These are phyloP conservation scores for Horisme vitalbata DNA, from an alignment of 2,888 invertebrate genomes.

Conservation along the genomic window DNA sequence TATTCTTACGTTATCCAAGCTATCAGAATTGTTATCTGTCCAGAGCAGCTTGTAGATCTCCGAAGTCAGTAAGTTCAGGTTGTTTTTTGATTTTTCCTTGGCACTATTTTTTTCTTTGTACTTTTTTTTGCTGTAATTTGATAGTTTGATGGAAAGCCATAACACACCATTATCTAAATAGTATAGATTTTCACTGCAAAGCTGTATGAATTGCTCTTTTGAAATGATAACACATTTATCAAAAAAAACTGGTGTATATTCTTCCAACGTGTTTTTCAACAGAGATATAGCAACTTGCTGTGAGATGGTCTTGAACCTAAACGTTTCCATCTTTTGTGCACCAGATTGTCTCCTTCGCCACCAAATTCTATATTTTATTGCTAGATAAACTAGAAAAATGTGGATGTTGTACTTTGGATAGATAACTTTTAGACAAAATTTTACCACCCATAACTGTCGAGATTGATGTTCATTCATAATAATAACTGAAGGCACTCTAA, in stretches of 20 bases:
- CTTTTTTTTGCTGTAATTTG: constrained; percentile 51
- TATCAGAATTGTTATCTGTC: constrained; percentile 43
- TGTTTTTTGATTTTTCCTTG: constrained; percentile 47
- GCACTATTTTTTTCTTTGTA: constrained; percentile 41
- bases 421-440: constrained; percentile 71
- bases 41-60: constrained; percentile 69
- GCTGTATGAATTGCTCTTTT: constrained; percentile 63
- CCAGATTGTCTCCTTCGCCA: constrained; percentile 40
- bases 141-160: constrained; percentile 67
- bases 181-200: constrained; percentile 72
- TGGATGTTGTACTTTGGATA: constrained; percentile 76
- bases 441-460: constrained; percentile 70
- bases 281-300: constrained; percentile 46
- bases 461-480: constrained; percentile 65
- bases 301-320: constrained; percentile 55
- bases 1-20: constrained; percentile 56
- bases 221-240: constrained; percentile 70
- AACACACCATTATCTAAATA: constrained; percentile 71
- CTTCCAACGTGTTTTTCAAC: constrained; percentile 51
- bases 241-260: constrained; percentile 52
- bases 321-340: constrained; percentile 52
- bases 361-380: constrained; percentile 68
- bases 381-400: constrained; percentile 67
- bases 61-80: constrained; percentile 58
- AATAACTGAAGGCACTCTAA: constrained; percentile 8